Conservation (phyloP, 2,797 vertebrate genomes). For the Mus caroli region DNA sequence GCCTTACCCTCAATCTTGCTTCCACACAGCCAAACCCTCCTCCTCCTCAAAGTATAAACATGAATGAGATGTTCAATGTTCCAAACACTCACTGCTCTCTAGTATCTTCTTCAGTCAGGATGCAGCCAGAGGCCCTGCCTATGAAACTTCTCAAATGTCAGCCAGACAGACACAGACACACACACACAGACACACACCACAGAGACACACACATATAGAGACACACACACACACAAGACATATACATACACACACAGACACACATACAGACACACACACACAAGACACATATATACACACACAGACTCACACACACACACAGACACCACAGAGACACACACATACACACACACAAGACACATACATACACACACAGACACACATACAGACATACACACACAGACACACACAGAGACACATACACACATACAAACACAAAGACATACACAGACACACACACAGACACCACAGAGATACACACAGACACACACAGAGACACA, state of each 20-base stretch:
- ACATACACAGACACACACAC: accelerated
- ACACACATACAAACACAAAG: accelerated
- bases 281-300: too few species aligned
- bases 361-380: too few species aligned
- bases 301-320: too few species aligned
- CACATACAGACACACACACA: too few species aligned
- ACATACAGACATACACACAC: too few species aligned
- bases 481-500: accelerated
- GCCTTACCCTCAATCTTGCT: not conserved
- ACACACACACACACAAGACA: accelerated
- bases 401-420: too few species aligned
- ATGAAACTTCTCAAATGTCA: not conserved
- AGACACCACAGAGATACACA: too few species aligned
- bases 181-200: too few species aligned
- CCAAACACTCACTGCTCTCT: not conserved
- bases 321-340: too few species aligned
- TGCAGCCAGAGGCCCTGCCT: not conserved
- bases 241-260: accelerated
- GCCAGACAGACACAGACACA: not conserved
- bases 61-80: not conserved
- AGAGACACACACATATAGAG: not conserved
- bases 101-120: not conserved
- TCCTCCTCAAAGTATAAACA: not conserved
- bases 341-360: too few species aligned
- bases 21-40: not conserved